Conservation (phyloP, 1,140 invertebrate species). For the Holcopasites calliopsidis region DNA sequence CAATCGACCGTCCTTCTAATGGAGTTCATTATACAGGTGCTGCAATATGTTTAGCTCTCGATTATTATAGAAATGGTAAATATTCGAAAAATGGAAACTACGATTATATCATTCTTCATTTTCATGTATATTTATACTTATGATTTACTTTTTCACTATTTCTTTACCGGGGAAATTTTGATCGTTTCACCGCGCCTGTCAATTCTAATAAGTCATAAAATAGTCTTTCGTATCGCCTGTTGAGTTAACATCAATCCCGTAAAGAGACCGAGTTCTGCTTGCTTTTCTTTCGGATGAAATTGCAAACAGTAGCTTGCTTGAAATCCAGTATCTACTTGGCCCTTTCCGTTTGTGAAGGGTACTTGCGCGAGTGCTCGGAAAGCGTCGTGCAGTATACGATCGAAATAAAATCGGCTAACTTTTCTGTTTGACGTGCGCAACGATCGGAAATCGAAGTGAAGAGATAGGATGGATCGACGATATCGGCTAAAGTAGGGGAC, state of each 20-base stretch:
- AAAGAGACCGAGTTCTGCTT: background rate
- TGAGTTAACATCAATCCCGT: background rate
- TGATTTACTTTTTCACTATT: too few relatives aligned
- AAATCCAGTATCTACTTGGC: background rate
- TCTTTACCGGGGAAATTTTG: background rate
- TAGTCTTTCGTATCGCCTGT: background rate
- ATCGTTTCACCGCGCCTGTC: background rate
- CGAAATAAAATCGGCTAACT: constrained; percentile 15
- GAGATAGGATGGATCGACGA: background rate
- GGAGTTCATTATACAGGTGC: too few relatives aligned
- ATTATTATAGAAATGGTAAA: background rate
- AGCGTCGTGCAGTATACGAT: background rate
- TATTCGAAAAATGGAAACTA: background rate
- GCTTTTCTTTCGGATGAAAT: background rate
- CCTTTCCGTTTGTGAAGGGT: background rate
- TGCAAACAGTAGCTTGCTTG: background rate
- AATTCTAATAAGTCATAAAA: too few relatives aligned
- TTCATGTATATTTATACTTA: too few relatives aligned
- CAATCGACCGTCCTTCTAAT: too few relatives aligned
- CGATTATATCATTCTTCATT: too few relatives aligned
- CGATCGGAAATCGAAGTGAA: constrained; percentile 9
- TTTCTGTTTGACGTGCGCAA: background rate
- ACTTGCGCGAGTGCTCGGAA: background rate
- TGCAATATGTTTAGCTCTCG: background rate
- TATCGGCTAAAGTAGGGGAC: background rate